phyloP scores from a whole-genome alignment of 2,888 invertebrate species.

The Papilio elwesi region DNA sequence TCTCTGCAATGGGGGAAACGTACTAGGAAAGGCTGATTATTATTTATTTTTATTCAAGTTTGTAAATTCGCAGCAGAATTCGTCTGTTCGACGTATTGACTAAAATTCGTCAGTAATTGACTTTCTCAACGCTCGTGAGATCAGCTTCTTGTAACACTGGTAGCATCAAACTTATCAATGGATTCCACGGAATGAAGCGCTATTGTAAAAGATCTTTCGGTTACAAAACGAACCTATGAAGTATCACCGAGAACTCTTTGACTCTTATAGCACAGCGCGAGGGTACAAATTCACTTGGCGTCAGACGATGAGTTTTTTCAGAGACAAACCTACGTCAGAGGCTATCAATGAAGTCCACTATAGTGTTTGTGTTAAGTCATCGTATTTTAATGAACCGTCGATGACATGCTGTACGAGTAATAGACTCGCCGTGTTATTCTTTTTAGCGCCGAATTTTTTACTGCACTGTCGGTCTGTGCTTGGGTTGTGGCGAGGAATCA shows the following conservation, averaged over 20 bases:
- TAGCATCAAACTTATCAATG: constrained; percentile 83
- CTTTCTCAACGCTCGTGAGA: constrained; percentile 74
- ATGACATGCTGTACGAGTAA: constrained; percentile 83
- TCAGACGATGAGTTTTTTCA: constrained; percentile 65
- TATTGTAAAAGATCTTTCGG: constrained; percentile 77
- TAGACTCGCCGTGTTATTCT: constrained; percentile 81
- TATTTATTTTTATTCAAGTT: neutral
- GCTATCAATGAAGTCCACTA: constrained; percentile 84
- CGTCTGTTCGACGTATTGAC: constrained; percentile 48
- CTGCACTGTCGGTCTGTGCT: constrained; percentile 57
- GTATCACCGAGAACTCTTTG: constrained; percentile 51
- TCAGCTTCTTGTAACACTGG: constrained; percentile 79
- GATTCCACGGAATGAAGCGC: constrained; percentile 81
- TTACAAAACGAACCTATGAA: constrained; percentile 69
- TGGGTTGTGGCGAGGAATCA: constrained; percentile 66
- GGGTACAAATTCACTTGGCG: constrained; percentile 54
- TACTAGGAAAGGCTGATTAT: too few relatives aligned
- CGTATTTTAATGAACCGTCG: constrained; percentile 83
- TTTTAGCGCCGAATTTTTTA: constrained; percentile 81
- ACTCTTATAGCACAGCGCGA: constrained; percentile 55
- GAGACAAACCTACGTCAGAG: constrained; percentile 75
- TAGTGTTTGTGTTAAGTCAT: constrained; percentile 82
- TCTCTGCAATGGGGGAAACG: too few relatives aligned
- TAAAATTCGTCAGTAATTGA: constrained; percentile 60
- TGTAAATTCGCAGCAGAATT: constrained; percentile 25